Percentiles rank a stretch among this genome's conserved stretches.
These are phyloP conservation scores for Cephus spinipes DNA, from an alignment of 2,888 invertebrate genomes.

Conservation along the genomic window DNA sequence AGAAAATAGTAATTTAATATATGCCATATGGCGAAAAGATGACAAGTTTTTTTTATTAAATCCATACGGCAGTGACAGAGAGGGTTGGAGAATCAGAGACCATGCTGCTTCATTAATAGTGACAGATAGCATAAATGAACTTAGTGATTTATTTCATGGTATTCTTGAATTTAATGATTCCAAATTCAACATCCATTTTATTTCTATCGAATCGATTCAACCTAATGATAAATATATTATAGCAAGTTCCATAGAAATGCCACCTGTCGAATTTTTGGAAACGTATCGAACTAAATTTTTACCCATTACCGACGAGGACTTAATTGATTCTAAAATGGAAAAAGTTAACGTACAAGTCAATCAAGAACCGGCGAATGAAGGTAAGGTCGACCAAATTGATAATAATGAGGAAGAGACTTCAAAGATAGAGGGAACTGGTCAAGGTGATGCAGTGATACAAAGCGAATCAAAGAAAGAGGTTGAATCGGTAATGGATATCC, in stretches of 20 bases:
- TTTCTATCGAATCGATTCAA: slow-evolving; percentile 44
- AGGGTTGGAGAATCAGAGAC: slow-evolving; percentile 51
- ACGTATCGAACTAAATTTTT: slow-evolving; percentile 50
- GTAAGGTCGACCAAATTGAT: background rate
- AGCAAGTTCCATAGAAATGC: slow-evolving; percentile 26
- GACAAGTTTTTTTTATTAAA: slow-evolving; percentile 52
- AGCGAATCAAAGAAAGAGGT: slow-evolving; percentile 17
- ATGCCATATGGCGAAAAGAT: slow-evolving; percentile 50
- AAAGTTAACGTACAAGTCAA: background rate
- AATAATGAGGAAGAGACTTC: slow-evolving; percentile 19
- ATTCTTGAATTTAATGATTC: slow-evolving; percentile 54
- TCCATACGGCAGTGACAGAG: slow-evolving; percentile 55
- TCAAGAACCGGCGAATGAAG: background rate
- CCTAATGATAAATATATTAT: slow-evolving; percentile 40
- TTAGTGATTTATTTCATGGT: slow-evolving; percentile 49
- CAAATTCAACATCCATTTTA: slow-evolving; percentile 48
- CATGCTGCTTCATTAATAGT: slow-evolving; percentile 48
- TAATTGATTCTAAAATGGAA: slow-evolving; percentile 26
- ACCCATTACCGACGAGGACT: slow-evolving; percentile 55
- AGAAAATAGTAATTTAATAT: slow-evolving; percentile 54
- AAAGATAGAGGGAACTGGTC: slow-evolving; percentile 17
- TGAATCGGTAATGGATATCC: slow-evolving; percentile 35
- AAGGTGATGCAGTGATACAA: slow-evolving; percentile 15
- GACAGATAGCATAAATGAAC: slow-evolving; percentile 46
- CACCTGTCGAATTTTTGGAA: slow-evolving; percentile 28